A percentile compares a stretch with the other conserved stretches of the same genome.
These are phyloP conservation scores for Pseudopleuronectes americanus DNA, from an alignment of 2,797 vertebrate genomes.

Conservation along the genomic window DNA sequence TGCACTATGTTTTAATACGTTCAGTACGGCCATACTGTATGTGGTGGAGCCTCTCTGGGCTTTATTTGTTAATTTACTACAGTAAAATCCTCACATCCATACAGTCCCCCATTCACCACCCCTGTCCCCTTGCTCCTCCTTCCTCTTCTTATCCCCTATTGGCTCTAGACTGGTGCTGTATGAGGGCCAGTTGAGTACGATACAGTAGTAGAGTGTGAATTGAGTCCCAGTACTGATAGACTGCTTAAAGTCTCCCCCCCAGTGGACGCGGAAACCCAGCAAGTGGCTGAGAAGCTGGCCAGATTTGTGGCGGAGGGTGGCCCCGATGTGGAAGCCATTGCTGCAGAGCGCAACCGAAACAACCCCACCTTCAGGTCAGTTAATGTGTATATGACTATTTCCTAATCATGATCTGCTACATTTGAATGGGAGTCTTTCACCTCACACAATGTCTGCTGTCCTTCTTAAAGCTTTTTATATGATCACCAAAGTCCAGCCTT, in stretches of 20 bases:
- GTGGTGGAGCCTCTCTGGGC: constrained; percentile 15
- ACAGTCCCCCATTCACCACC: constrained; percentile 73
- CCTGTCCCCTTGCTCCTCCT: constrained; percentile 76
- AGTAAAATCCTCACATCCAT: constrained; percentile 58
- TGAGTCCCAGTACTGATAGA: constrained; percentile 96
- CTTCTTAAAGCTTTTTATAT: constrained; percentile 89
- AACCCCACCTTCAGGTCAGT: constrained; percentile 92
- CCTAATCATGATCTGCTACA: neutral
- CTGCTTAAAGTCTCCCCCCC: constrained; percentile 99
- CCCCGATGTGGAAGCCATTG: constrained; percentile 93
- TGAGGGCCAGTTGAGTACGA: constrained; percentile 89
- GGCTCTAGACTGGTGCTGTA: constrained; percentile 89
- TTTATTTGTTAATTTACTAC: constrained; percentile 42
- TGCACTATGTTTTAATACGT: no score
- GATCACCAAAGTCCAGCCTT: constrained; percentile 89
- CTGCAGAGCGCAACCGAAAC: constrained; percentile 90
- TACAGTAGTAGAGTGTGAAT: constrained; percentile 89
- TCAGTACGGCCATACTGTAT: constrained; percentile 5
- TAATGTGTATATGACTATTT: neutral
- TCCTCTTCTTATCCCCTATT: constrained; percentile 86
- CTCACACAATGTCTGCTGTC: constrained; percentile 6
- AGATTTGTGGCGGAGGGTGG: constrained; percentile 94
- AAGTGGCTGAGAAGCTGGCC: constrained; percentile 93
- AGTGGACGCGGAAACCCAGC: constrained; percentile 92
- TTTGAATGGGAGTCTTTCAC: neutral